Percentiles rank a stretch among this genome's conserved stretches.
phyloP scores from a whole-genome alignment of 2,888 invertebrate genomes.

The Junonia oenone region DNA sequence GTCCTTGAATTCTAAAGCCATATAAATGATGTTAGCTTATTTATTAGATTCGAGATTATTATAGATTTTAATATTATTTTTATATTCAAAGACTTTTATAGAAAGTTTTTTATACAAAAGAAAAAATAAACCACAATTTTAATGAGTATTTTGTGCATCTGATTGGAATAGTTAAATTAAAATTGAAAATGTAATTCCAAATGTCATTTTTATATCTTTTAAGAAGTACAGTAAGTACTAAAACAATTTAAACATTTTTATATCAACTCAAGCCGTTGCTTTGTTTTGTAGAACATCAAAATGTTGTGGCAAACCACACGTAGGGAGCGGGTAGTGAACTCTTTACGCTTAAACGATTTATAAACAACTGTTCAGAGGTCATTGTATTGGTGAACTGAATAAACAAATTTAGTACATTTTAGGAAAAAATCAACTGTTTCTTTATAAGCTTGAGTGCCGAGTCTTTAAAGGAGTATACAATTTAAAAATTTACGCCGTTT shows the following conservation, averaged over 20 bases:
- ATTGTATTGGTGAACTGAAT: constrained; percentile 10
- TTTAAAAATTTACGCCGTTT: no score
- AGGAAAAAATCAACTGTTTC: background rate
- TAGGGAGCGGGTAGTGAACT: background rate
- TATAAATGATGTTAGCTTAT: no score
- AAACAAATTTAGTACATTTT: background rate
- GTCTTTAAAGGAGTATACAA: background rate
- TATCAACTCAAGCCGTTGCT: background rate
- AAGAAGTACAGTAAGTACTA: no score
- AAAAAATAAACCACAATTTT: no score
- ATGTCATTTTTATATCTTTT: background rate
- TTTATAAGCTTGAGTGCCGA: background rate
- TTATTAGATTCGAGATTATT: no score
- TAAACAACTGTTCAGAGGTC: constrained; percentile 16
- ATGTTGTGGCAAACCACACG: constrained; percentile 17
- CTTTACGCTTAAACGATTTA: constrained; percentile 5
- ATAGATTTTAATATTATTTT: no score
- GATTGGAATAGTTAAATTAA: background rate
- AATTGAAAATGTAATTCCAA: background rate
- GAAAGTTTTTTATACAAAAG: no score
- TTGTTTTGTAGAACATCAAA: constrained; percentile 6
- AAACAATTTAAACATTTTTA: no score
- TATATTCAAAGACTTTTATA: no score
- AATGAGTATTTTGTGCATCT: background rate
- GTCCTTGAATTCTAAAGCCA: no score